Conservation (phyloP, 2,888 invertebrate genomes). For the Azorinus chamasolen region DNA sequence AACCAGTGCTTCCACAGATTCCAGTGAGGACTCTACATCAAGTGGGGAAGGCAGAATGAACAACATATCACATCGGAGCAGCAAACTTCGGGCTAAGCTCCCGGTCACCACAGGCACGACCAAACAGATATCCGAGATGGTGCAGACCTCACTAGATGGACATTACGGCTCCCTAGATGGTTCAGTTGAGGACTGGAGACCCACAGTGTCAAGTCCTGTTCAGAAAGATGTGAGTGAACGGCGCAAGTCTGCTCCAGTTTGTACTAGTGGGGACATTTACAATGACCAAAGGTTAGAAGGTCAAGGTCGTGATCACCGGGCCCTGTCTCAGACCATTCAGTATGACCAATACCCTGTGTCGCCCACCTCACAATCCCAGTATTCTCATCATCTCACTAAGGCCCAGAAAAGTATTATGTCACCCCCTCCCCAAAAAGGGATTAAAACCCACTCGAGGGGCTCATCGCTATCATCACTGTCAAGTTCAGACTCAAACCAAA, state of each 20-base stretch:
- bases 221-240: conserved; percentile 61
- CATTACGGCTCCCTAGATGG: conserved; percentile 66
- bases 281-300: conserved; percentile 57
- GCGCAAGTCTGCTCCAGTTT: conserved; percentile 69
- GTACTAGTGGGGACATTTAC: conserved; percentile 46
- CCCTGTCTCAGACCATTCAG: conserved; percentile 52
- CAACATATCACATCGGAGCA: conserved; percentile 69
- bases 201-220: conserved; percentile 53
- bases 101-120: conserved; percentile 83
- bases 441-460: conserved; percentile 55
- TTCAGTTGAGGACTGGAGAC: conserved; percentile 67
- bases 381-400: conserved; percentile 40
- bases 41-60: conserved; percentile 78
- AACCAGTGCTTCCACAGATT: conserved; percentile 81
- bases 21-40: conserved; percentile 81
- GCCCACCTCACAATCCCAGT: conserved; percentile 25
- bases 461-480: conserved; percentile 59
- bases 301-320: conserved; percentile 59
- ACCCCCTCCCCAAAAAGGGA: conserved; percentile 35
- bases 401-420: conserved; percentile 31
- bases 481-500: conserved; percentile 48
- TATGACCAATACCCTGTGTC: conserved; percentile 49
- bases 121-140: conserved; percentile 81
- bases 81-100: conserved; percentile 79
- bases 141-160: conserved; percentile 77